Base-by-base conservation (phyloP, 2,113 vertebrate species). In the Raja brachyura region DNA sequence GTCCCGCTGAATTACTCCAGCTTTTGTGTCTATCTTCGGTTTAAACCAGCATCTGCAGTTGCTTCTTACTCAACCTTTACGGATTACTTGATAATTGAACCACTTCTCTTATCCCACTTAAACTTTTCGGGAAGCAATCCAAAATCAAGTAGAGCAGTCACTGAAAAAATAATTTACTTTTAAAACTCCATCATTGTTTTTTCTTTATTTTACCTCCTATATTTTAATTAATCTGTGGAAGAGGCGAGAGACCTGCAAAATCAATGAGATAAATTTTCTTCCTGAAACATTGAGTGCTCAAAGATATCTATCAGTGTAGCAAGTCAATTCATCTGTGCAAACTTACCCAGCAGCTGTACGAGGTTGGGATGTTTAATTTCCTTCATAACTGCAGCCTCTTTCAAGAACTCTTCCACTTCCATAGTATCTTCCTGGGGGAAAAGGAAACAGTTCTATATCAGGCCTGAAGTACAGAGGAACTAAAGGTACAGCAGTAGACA, bases 321-420 rank as follows among this genome's bases (percentile, higher is more conserved):
- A 86, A n/a, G 6, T 39, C 9, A 70, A 33, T 20, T 68, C 61
- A 90, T 13, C 63, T 28, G 66, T 11, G 14, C 66, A 48, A 93
- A 95, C 97, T 94, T 96, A 99, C 99, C 99, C 10, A 99, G 97
- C 77, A 99, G 96, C 90, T 99, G 99, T 28, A 99, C 99, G 94
- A 99, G 96, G 93, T 99, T 99, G 0, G 99, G 99, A 94, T 99
- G 99, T 95, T 99, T 99, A 96, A 99, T 98, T 95, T 99, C 99
- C 94, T 99, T 99, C 98, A 99, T 99, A 61, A 99, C 98, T 1
- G 98, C 97, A 0, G 99, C 98, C 95, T 99, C 99, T 94, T 99
- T 99, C 76, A 99, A 95, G 95, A 99, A 99, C 96, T 99, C 99
- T 94, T 99, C 99, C 93, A 99, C 98, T 95, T 99, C 98, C 99